These are phyloP conservation scores for Drosophila subquinaria DNA, from an alignment of 2,888 invertebrate species.

Conservation along the genomic window DNA sequence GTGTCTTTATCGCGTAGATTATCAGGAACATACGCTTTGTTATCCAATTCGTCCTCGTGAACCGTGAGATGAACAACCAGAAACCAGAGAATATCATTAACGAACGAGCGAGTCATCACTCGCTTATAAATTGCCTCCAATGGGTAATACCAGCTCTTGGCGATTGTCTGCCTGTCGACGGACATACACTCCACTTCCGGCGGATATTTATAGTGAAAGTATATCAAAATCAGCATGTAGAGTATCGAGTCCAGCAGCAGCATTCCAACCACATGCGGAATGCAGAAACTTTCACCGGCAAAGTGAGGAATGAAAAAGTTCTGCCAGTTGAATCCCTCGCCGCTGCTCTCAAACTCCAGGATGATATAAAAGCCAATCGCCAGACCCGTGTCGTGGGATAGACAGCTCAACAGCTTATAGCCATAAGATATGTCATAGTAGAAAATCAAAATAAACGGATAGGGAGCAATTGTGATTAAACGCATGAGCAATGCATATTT, in stretches of 20 bases:
- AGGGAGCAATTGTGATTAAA: conserved; percentile 15
- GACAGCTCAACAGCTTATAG: conserved; percentile 15
- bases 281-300: conserved; percentile 8
- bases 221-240: conserved; percentile 17
- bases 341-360: conserved; percentile 27
- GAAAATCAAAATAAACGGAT: conserved; percentile 13
- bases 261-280: conserved; percentile 17
- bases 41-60: conserved; percentile 10
- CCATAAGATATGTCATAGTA: conserved; percentile 1
- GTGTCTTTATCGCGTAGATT: neutral
- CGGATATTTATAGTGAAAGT: conserved; percentile 17
- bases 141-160: conserved; percentile 32
- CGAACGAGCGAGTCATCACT: neutral
- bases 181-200: conserved; percentile 6
- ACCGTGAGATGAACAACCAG: conserved; percentile 5
- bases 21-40: neutral
- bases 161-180: neutral
- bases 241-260: conserved; percentile 22
- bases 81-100: neutral
- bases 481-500: conserved; percentile 16
- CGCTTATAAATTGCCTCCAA: neutral
- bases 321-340: conserved; percentile 13
- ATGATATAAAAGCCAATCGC: conserved; percentile 26
- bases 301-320: conserved; percentile 12
- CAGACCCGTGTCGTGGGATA: conserved; percentile 28